Base-by-base conservation (phyloP, 2,113 vertebrate species). In the Equus quagga region DNA sequence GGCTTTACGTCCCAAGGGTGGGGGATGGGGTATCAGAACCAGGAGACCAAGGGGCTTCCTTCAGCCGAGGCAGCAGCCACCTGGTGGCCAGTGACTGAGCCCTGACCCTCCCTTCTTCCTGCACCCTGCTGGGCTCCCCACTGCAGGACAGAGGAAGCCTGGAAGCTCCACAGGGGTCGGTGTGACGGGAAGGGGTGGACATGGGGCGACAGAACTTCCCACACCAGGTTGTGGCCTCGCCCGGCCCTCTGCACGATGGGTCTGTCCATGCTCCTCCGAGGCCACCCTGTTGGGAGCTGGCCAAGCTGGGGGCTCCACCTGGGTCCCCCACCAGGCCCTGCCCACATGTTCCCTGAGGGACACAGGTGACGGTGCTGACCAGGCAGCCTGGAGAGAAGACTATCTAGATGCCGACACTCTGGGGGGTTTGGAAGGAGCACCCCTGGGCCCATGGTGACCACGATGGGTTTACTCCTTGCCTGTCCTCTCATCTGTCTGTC, bases 391-490 rank as follows among this genome's bases (percentile, higher is more conserved):
- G 69, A 64, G n/a, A 56, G 1, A 2, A 70, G 83, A 17, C 26
- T 56, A n/a, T 28, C 67, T 19, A 0, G 84, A 21, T 10, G 15
- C 11, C 14, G 23, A 41, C 11, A 28, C 51, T 1, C 85, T 19
- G 0, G 18, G n/a, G 60, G 79, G 36, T 17, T 28, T 11, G 72
- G 67, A 54, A 49, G 33, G 54, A 23, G 78, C 23, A 6, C 2
- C 28, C 75, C 26, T 10, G 75, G 75, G 75, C 24, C 75, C 46
- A 12, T 13, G 3, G 46, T 46, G 17, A 14, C 51, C 54, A 5
- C 3, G 41, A 10, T 0, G 56, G 14, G 3, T 8, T 18, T 46
- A 0, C 17, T 7, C 60, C 33, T n/a, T 64, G 60, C 73, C 2
- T 44, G 17, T 64, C 41, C 81, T 62, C 58, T 46, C 17, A 3